These are phyloP conservation scores for Denticeps clupeoides DNA, from an alignment of 2,797 vertebrate species.

Conservation along the genomic window DNA sequence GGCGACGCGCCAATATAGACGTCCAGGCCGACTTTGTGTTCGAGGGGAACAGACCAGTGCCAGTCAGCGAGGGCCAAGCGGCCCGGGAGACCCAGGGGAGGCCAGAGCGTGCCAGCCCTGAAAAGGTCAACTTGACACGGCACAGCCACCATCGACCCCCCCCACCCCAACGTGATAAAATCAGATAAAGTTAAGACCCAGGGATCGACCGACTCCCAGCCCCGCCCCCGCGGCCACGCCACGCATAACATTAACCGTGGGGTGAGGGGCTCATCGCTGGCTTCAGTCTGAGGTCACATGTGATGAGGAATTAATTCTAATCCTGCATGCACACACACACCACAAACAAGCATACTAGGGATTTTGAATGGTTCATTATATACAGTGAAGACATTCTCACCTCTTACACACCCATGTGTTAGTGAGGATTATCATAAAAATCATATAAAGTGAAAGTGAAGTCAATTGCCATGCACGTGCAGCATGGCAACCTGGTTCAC, in stretches of 20 bases:
- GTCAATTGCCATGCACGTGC: too few species aligned
- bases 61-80: slow-evolving; percentile 93
- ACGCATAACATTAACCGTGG: slow-evolving; percentile 78
- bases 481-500: too few species aligned
- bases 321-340: too few species aligned
- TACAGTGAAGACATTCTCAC: too few species aligned
- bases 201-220: slow-evolving; percentile 81
- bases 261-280: slow-evolving; percentile 49
- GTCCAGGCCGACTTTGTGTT: slow-evolving; percentile 99
- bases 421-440: too few species aligned
- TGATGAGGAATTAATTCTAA: too few species aligned
- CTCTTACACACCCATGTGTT: too few species aligned
- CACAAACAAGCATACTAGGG: too few species aligned
- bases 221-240: slow-evolving; percentile 84
- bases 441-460: too few species aligned
- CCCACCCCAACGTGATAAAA: slow-evolving; percentile 98
- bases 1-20: slow-evolving; percentile 93
- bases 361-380: too few species aligned
- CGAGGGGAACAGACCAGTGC: slow-evolving; percentile 96
- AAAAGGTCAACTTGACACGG: slow-evolving; percentile 99
- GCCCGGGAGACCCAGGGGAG: slow-evolving; percentile 80
- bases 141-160: slow-evolving; percentile 93
- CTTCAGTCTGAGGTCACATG: too few species aligned
- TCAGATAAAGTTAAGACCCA: slow-evolving; percentile 99
- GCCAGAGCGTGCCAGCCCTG: slow-evolving; percentile 81